phyloP scores from a whole-genome alignment of 1,140 invertebrate genomes.

The Steinernema feltiae region DNA sequence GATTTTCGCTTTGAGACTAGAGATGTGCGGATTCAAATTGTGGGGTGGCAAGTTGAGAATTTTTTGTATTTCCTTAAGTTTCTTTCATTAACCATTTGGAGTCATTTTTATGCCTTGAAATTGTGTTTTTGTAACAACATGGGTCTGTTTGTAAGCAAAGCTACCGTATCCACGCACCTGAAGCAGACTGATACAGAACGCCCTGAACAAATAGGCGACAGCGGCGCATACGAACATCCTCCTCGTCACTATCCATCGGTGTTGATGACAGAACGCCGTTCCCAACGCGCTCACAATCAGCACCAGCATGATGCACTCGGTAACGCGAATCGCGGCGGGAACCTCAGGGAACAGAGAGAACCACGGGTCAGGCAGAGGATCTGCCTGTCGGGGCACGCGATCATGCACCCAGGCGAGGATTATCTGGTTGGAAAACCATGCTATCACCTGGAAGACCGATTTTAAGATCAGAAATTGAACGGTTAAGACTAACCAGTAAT shows the following conservation, averaged over 20 bases:
- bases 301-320: conserved; percentile 38
- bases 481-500: not conserved
- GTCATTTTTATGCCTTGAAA: conserved; percentile 8
- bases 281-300: conserved; percentile 27
- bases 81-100: too few species aligned
- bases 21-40: too few species aligned
- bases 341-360: conserved; percentile 39
- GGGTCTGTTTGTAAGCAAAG: too few species aligned
- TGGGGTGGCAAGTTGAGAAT: too few species aligned
- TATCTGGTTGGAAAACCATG: conserved; percentile 35
- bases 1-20: too few species aligned
- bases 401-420: conserved; percentile 39
- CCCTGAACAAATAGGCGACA: conserved; percentile 32
- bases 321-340: conserved; percentile 30
- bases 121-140: not conserved
- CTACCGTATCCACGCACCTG: too few species aligned
- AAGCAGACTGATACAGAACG: conserved; percentile 33
- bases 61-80: too few species aligned
- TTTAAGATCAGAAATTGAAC: not conserved
- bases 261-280: conserved; percentile 33
- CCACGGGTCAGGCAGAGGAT: conserved; percentile 35
- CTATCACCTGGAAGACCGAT: conserved; percentile 23
- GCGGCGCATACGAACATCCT: conserved; percentile 35
- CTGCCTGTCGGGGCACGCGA: conserved; percentile 26
- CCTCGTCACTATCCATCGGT: conserved; percentile 32